Percentiles rank a stretch among this genome's conserved stretches.
These are phyloP conservation scores for Cichlasoma orientale DNA, from an alignment of 2,797 vertebrate genomes.

Conservation along the genomic window DNA sequence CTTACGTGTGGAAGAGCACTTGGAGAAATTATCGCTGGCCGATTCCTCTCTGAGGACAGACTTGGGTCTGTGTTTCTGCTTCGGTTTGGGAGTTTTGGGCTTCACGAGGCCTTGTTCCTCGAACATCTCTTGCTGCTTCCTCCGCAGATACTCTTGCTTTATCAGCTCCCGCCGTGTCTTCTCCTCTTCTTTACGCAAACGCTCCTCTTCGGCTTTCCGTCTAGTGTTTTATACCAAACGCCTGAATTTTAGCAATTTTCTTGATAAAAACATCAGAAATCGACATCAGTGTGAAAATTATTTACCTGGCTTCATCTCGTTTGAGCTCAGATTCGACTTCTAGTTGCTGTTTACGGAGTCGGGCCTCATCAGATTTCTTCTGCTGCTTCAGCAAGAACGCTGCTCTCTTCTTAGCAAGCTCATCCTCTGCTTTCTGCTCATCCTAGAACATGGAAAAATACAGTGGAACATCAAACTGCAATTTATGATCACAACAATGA, in stretches of 20 bases:
- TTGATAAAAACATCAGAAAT: background rate
- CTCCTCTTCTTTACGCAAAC: slow-evolving; percentile 95
- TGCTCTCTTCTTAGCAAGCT: slow-evolving; percentile 93
- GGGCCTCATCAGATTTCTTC: slow-evolving; percentile 94
- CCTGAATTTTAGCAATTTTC: background rate
- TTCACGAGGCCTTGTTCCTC: slow-evolving; percentile 92
- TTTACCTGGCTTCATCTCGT: slow-evolving; percentile 91
- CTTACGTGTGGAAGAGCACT: slow-evolving; percentile 90
- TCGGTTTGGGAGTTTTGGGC: slow-evolving; percentile 87
- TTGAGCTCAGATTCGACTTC: slow-evolving; percentile 93
- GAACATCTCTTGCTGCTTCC: slow-evolving; percentile 93
- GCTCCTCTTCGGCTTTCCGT: slow-evolving; percentile 94
- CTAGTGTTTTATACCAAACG: slow-evolving; percentile 72
- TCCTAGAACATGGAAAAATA: slow-evolving; percentile 58
- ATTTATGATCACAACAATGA: no score
- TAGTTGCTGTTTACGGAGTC: slow-evolving; percentile 89
- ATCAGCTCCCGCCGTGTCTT: slow-evolving; percentile 94
- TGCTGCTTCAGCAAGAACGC: slow-evolving; percentile 96
- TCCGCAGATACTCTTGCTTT: slow-evolving; percentile 93
- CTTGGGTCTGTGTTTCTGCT: slow-evolving; percentile 90
- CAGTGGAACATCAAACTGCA: no score
- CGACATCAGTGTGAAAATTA: fast-evolving
- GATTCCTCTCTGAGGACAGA: slow-evolving; percentile 90
- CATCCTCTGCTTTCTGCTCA: slow-evolving; percentile 95
- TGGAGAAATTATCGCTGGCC: slow-evolving; percentile 83